Conservation (phyloP, 2,113 vertebrate genomes). For the Pavo muticus region DNA sequence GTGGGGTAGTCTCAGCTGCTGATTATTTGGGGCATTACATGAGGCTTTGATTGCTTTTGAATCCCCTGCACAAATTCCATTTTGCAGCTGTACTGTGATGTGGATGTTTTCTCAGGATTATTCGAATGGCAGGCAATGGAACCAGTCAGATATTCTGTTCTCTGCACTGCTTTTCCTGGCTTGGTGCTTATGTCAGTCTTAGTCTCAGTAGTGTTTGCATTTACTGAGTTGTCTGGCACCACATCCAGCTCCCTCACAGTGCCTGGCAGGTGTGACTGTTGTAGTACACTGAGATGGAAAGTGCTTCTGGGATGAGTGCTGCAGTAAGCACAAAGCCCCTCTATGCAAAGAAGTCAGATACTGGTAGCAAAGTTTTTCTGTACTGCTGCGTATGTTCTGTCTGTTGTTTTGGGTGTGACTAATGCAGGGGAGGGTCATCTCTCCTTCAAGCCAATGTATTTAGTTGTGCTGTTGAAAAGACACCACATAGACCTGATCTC, state of each 20-base stretch:
- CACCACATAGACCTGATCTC: background rate
- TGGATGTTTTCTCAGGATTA: background rate
- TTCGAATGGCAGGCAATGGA: background rate
- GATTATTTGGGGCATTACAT: background rate
- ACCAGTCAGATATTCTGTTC: background rate
- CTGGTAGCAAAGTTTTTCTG: background rate
- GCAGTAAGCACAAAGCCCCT: background rate
- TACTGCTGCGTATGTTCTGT: background rate
- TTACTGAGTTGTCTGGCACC: background rate
- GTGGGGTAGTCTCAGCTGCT: background rate
- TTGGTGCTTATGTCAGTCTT: background rate
- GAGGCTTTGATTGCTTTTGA: background rate
- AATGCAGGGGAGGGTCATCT: background rate
- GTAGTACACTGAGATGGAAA: background rate
- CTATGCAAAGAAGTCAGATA: background rate
- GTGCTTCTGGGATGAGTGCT: background rate
- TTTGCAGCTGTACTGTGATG: background rate
- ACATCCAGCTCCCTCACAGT: background rate
- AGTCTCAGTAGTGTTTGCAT: background rate
- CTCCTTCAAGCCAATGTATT: background rate
- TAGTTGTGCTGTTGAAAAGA: background rate
- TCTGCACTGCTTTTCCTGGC: background rate
- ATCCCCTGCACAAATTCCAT: background rate
- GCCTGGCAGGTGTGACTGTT: background rate
- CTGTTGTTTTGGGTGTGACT: background rate